Conservation (phyloP, 1,140 invertebrate species). For the Cyphomyrmex costatus region DNA sequence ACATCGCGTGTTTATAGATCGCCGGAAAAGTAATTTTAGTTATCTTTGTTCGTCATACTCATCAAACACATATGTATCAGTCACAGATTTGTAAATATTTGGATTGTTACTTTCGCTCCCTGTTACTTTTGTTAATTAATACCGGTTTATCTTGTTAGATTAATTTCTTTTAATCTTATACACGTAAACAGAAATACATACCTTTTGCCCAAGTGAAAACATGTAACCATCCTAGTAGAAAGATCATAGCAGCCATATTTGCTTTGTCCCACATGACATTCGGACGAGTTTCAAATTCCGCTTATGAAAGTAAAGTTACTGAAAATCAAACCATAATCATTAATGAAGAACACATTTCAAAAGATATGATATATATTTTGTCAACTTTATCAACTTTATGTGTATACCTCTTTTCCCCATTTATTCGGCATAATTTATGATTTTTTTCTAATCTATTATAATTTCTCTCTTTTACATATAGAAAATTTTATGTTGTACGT, state of each 20-base stretch:
- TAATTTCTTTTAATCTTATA: not conserved
- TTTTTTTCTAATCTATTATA: not conserved
- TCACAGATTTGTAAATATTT: no score
- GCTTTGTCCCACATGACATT: conserved; percentile 83
- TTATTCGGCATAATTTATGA: not conserved
- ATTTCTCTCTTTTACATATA: not conserved
- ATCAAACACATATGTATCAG: no score
- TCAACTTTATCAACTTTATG: not conserved
- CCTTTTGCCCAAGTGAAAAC: conserved; percentile 75
- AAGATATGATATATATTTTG: not conserved
- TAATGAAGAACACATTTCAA: not conserved
- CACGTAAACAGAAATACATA: conserved; percentile 45
- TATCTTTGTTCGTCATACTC: no score
- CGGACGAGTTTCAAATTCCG: conserved; percentile 20
- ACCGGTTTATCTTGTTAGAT: no score
- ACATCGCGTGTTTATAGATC: no score
- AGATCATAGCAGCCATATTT: conserved; percentile 80
- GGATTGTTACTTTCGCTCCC: no score
- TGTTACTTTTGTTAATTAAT: no score
- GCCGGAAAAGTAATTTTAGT: no score
- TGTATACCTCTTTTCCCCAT: not conserved
- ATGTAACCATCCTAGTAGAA: conserved; percentile 76
- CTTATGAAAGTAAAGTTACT: not conserved
- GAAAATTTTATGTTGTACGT: not conserved
- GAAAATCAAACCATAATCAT: conserved; percentile 12